These are phyloP conservation scores for Megalonaias nervosa DNA, from an alignment of 1,140 invertebrate genomes.

Conservation along the genomic window DNA sequence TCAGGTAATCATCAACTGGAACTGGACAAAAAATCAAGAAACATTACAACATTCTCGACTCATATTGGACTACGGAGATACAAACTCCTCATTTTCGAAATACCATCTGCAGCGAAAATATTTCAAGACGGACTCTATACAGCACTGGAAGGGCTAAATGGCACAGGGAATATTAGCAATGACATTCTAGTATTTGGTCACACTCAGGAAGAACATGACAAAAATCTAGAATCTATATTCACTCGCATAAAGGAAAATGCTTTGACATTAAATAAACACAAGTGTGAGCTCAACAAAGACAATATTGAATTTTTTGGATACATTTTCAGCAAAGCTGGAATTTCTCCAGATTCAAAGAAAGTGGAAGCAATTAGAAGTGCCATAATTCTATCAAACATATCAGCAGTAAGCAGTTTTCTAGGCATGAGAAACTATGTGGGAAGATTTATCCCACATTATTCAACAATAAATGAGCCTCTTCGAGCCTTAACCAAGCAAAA, in stretches of 20 bases:
- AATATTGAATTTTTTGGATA: background rate
- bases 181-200: conserved; percentile 10
- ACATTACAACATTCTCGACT: no score
- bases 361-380: background rate
- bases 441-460: background rate
- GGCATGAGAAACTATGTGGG: background rate
- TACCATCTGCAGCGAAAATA: conserved; percentile 40
- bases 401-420: no score
- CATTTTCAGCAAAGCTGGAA: no score
- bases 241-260: no score
- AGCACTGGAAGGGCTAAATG: conserved; percentile 21
- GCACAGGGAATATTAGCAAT: conserved; percentile 38
- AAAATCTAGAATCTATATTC: no score
- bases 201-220: no score
- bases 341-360: background rate
- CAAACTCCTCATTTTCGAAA: conserved; percentile 38
- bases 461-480: no score
- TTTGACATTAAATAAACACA: conserved; percentile 30
- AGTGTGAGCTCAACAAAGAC: background rate
- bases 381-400: no score
- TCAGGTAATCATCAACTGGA: conserved; percentile 46
- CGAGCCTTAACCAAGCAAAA: no score
- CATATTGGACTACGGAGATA: conserved; percentile 17
- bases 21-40: conserved; percentile 23
- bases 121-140: conserved; percentile 38